Base-by-base conservation (phyloP, 1,140 invertebrate species). In the Bombus vancouverensis region DNA sequence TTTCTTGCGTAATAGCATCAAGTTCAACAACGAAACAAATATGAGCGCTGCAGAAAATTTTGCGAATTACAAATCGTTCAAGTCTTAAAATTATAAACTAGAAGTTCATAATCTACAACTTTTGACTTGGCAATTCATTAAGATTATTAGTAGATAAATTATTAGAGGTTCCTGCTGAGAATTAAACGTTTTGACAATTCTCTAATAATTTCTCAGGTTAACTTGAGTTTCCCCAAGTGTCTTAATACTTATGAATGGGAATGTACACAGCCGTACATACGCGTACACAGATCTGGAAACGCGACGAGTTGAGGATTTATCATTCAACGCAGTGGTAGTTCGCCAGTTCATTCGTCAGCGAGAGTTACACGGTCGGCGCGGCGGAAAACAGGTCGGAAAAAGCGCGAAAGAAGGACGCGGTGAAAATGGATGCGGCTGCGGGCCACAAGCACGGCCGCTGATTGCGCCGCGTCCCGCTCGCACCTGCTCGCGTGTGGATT, bases 401-500 rank as follows among this genome's bases (percentile, higher is more conserved):
- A 32, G 39, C 18, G 70, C 8, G 74, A 68, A 68, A 32, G 74
- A 42, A 78, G 74, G 44, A 70, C 81, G 34, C 42, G 28, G 34
- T 5, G 83, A 37, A 80, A 78, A 84, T 84, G 76, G 82, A 78
- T 71, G 82, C 81, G 65, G 81, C 62, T 70, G 73, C 53, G 72
- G 59, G 65, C 65, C 59, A 65, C 73, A 66, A 75, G 72, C 81
- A 65, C 72, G 25, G 73, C 59, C 82, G 74, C 82, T 83, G 74
- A 83, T 83, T 83, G 65, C 82, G 32, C 65, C 39, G 73, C 81
- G 62, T 74, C 53, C 57, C 39, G 80, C 80, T 74, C 71, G 71
- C 81, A 75, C 72, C 74, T 57, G 82, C 76, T 85, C 83, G 83
- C 83, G 83, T 85, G 83, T 66, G 76, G 83, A 85, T 85, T 72